Evolutionary conservation across 2,113 vertebrate species (phyloP), one percentile per base, ranked within the genome.

Genomic region (Suricata suricatta): DNA sequence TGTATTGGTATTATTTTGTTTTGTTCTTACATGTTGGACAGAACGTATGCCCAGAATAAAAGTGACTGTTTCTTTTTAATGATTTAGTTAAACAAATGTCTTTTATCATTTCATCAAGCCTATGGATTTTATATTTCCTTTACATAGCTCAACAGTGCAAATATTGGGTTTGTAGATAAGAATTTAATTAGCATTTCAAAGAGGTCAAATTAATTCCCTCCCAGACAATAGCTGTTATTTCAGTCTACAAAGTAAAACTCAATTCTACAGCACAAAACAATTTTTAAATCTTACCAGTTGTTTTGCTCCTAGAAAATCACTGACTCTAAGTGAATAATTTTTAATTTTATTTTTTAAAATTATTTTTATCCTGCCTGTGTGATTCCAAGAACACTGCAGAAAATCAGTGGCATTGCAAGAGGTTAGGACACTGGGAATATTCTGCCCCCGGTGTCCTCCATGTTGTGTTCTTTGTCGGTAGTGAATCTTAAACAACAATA

Each of bases 151-250:
- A 87, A 92, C 44, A 96, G 92, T 95, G 57, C 80, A 97, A 97
- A 97, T 96, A 93, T 81, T 97, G 92, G 33, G 33, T 93, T 98
- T 97, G 54, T 74, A 97, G 95, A 98, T 97, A 96, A 97, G 69
- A 95, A 96, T 95, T 97, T 74, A 97, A 96, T 98, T 98, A 97
- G 15, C 90, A 97, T 95, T 98, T 98, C 96, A 97, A 97, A 97
- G 86, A 85, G 76, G 29, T 97, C 87, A 87, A 91, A 97, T 98
- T 96, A 98, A 95, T 95, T 97, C 89, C 74, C 35, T 92, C 63
- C 89, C 90, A 90, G 54, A 92, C 64, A 90, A 52, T 83, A 77
- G 50, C 44, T 96, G 17, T 79, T 98, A 92, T 92, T 97, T 97
- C 44, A 88, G 23, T 64, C 54, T 97, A 85, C 74, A 97, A 86